phyloP scores from a whole-genome alignment of 2,888 invertebrate species.

The Hesperia comma region DNA sequence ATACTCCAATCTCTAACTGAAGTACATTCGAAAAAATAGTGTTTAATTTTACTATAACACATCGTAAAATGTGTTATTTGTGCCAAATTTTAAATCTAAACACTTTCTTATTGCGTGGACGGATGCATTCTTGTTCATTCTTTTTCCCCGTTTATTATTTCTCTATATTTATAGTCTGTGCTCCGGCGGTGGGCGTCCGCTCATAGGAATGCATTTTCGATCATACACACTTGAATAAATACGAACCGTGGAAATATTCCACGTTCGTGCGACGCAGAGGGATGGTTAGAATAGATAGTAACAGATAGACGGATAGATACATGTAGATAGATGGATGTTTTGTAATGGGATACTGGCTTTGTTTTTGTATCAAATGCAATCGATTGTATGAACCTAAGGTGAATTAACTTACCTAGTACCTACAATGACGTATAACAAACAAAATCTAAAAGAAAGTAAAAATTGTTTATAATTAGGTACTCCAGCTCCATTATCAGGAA shows the following conservation, averaged over 20 bases:
- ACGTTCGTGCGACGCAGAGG: constrained; percentile 23
- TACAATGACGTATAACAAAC: too few relatives aligned
- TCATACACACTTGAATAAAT: constrained; percentile 44
- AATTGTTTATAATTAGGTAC: too few relatives aligned
- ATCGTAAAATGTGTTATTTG: neutral
- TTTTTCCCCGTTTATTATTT: constrained; percentile 7
- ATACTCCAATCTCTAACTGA: too few relatives aligned
- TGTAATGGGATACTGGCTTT: neutral
- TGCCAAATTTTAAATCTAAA: neutral
- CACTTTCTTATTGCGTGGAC: neutral
- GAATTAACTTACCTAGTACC: too few relatives aligned
- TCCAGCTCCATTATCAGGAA: too few relatives aligned
- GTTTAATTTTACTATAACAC: neutral
- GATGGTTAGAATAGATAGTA: constrained; percentile 15
- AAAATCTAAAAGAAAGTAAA: too few relatives aligned
- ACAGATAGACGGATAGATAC: neutral
- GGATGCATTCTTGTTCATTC: neutral
- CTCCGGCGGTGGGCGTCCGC: constrained; percentile 38
- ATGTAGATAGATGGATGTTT: neutral
- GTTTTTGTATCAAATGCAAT: too few relatives aligned
- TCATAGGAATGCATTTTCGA: constrained; percentile 40
- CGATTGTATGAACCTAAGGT: too few relatives aligned
- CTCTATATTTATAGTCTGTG: constrained; percentile 26
- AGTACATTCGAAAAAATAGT: too few relatives aligned
- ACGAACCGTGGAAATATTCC: constrained; percentile 38